Evolutionary conservation across 1,140 invertebrate genomes (phyloP), one percentile per base, ranked within the genome.

Genomic region (Dinothrombium tinctorium): DNA sequence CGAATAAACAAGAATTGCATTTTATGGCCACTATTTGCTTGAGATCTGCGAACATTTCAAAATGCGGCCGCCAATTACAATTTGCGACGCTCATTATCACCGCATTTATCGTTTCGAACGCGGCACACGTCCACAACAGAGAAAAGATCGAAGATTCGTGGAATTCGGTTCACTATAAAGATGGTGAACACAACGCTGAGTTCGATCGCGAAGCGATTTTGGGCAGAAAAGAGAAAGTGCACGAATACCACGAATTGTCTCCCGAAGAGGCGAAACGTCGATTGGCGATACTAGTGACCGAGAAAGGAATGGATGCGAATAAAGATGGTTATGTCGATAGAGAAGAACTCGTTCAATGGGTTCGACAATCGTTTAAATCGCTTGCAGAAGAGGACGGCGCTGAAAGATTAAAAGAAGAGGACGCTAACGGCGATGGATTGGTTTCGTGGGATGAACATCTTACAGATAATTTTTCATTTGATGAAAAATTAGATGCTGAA

Each of bases 291-390:
- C 61, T 96, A 17, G 64, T 89, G n/a, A 65, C 63, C 3, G 77
- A 80, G 59, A 22, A 9, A 20, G 41, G 37, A 3, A 94, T 94
- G 81, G 89, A 96, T 63, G 56, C 71, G 15, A 69, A 82, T 57
- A 65, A 69, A 47, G 69, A 76, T 50, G 73, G 79, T 49, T 58
- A 70, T 45, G 75, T 95, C 47, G 74, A 77, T 53, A 67, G 72
- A 42, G 62, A 72, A 37, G 90, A 96, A 60, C 59, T 96, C 1
- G 75, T 74, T 56, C 67, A 76, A 5, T 96, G 89, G 89, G 86
- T 96, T 52, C 59, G 89, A 31, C 68, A 78, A 50, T 94, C 86
- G 32, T 92, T 92, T 57, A 69, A 68, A 80, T 87, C 75, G 63
- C 57, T 92, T 1, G 80, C 82, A 1, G 67, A 72, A 47, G 84